phyloP scores from a whole-genome alignment of 2,113 vertebrate species.

The Galemys pyrenaicus region DNA sequence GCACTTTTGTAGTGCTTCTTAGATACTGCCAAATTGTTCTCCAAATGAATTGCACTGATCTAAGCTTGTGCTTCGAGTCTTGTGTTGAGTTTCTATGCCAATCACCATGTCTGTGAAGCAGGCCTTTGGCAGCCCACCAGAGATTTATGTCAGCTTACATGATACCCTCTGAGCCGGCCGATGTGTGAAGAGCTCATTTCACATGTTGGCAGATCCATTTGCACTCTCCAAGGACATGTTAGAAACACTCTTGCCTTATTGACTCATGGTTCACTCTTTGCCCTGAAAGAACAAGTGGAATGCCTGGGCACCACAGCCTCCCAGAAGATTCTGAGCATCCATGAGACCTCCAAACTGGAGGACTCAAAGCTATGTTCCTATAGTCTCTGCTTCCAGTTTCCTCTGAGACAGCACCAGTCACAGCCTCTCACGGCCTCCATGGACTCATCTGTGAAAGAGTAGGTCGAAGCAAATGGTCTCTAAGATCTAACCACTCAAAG shows the following conservation, averaged over 20 bases:
- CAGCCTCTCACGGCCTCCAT: neutral
- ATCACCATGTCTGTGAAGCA: conserved; percentile 48
- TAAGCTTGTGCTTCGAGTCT: conserved; percentile 46
- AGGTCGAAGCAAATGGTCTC: neutral
- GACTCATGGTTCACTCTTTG: neutral
- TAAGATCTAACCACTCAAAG: neutral
- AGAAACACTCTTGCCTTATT: neutral
- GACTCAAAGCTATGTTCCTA: neutral
- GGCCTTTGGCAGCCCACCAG: conserved; percentile 43
- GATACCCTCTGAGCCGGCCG: neutral
- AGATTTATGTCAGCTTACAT: neutral
- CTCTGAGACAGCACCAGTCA: neutral
- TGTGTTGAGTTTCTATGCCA: conserved; percentile 31
- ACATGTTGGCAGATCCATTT: conserved; percentile 56
- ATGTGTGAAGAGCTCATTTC: conserved; percentile 27
- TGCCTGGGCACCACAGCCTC: neutral
- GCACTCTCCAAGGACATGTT: conserved; percentile 15
- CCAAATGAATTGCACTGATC: neutral
- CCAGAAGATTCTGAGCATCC: neutral
- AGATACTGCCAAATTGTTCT: neutral
- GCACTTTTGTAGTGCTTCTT: conserved; percentile 25
- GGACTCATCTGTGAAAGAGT: neutral
- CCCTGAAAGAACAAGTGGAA: neutral
- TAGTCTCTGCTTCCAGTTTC: neutral
- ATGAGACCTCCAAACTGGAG: neutral